Conservation (phyloP, 2,888 invertebrate genomes). For the Dryocosmus kuriphilus region DNA sequence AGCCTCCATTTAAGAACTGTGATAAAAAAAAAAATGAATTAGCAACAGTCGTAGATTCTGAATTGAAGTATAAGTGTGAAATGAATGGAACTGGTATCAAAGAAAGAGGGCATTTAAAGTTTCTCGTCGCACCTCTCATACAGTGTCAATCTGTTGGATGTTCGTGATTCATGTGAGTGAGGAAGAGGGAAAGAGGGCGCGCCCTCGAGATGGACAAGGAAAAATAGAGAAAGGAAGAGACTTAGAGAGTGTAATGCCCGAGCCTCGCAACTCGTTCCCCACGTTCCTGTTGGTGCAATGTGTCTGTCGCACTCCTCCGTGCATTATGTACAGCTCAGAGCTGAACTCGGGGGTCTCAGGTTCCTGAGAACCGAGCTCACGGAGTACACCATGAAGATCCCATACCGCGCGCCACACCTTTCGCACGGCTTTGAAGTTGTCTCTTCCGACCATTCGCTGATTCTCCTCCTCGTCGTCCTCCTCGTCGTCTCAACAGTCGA, state of each 20-base stretch:
- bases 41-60: no score
- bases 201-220: constrained; percentile 40
- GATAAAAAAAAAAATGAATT: no score
- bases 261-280: constrained; percentile 24
- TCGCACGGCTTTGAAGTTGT: constrained; percentile 61
- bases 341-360: constrained; percentile 66
- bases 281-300: constrained; percentile 10
- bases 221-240: constrained; percentile 42
- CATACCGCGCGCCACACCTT: constrained; percentile 62
- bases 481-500: constrained; percentile 4
- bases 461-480: constrained; percentile 42
- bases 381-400: constrained; percentile 46
- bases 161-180: not conserved
- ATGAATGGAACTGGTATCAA: not conserved
- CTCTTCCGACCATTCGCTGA: constrained; percentile 54
- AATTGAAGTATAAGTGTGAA: not conserved
- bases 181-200: constrained; percentile 43
- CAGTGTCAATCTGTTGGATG: constrained; percentile 26
- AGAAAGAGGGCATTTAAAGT: not conserved
- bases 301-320: constrained; percentile 18
- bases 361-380: constrained; percentile 65
- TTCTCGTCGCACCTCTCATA: not conserved
- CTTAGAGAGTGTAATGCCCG: constrained; percentile 45
- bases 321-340: constrained; percentile 30
- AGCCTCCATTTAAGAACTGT: no score